A percentile compares a stretch with the other conserved stretches of the same genome.
Evolutionary conservation across 2,797 vertebrate species (phyloP).

Genomic region (Centroberyx gerrardi): DNA sequence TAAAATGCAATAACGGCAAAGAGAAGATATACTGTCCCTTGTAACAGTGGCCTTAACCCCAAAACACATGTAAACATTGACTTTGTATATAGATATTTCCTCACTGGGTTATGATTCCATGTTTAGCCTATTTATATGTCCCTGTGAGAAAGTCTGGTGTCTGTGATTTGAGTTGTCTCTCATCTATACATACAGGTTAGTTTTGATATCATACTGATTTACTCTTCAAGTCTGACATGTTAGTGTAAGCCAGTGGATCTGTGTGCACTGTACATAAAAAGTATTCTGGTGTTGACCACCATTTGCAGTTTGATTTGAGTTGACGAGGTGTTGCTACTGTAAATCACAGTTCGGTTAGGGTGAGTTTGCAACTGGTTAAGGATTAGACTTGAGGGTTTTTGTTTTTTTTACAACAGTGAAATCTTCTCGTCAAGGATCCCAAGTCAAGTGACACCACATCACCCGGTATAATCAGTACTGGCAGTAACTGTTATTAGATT

Average conservation of each 20-base stretch:
- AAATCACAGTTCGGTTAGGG: constrained; percentile 50
- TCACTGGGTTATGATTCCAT: constrained; percentile 69
- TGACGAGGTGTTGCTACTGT: constrained; percentile 69
- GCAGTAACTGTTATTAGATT: constrained; percentile 8
- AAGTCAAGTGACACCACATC: constrained; percentile 37
- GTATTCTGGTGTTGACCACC: constrained; percentile 75
- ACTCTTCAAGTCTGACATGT: constrained; percentile 40
- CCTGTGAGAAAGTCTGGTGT: constrained; percentile 66
- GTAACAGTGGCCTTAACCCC: constrained; percentile 84
- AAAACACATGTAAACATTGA: constrained; percentile 65
- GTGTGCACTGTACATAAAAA: constrained; percentile 22
- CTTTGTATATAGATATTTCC: constrained; percentile 77
- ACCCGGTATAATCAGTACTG: constrained; percentile 16
- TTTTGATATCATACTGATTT: constrained; percentile 50
- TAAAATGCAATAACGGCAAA: constrained; percentile 78
- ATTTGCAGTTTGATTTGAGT: constrained; percentile 37
- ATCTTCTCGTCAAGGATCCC: constrained; percentile 38
- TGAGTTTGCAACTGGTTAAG: constrained; percentile 26
- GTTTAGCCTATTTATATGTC: constrained; percentile 72
- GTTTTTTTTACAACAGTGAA: constrained; percentile 28
- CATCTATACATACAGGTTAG: constrained; percentile 43
- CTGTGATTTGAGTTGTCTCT: constrained; percentile 64
- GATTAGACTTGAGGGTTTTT: constrained; percentile 7
- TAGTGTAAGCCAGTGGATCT: constrained; percentile 54
- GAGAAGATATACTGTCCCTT: constrained; percentile 68